phyloP scores from a whole-genome alignment of 2,888 invertebrate genomes.

The Drosophila formosana region DNA sequence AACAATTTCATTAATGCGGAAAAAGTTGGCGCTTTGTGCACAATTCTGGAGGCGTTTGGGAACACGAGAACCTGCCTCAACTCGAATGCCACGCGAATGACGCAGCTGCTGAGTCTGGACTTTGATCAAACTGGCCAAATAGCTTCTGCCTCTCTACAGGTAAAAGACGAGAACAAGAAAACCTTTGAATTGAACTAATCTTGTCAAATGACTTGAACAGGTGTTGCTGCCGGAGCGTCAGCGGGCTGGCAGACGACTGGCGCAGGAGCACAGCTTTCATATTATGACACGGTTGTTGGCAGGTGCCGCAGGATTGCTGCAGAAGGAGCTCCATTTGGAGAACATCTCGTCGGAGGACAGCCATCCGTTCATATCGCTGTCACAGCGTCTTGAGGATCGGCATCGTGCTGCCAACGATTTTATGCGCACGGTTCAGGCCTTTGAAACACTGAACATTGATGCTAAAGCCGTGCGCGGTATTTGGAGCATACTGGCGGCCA shows the following conservation, averaged over 20 bases:
- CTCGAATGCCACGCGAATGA: constrained; percentile 94
- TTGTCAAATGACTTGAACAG: constrained; percentile 85
- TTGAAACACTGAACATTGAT: constrained; percentile 91
- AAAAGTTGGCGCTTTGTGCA: constrained; percentile 93
- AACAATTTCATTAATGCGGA: constrained; percentile 93
- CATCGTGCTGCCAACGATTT: constrained; percentile 93
- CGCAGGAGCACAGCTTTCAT: constrained; percentile 87
- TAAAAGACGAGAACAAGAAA: constrained; percentile 41
- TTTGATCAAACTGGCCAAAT: constrained; percentile 97
- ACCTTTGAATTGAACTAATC: constrained; percentile 1
- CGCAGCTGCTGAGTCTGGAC: constrained; percentile 96
- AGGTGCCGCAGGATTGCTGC: constrained; percentile 92
- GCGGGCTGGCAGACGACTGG: constrained; percentile 88
- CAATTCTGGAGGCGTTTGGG: constrained; percentile 95
- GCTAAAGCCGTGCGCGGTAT: constrained; percentile 93
- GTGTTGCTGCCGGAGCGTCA: constrained; percentile 93
- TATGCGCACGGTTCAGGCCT: constrained; percentile 91
- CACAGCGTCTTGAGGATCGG: constrained; percentile 92
- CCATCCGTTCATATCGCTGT: constrained; percentile 92
- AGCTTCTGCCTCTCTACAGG: constrained; percentile 95
- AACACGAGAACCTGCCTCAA: constrained; percentile 94
- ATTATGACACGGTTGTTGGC: constrained; percentile 86
- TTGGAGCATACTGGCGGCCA: constrained; percentile 95
- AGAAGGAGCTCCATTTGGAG: constrained; percentile 93
- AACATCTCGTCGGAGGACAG: constrained; percentile 88